Conservation (phyloP, 2,888 invertebrate species). For the Philopedon plagiatum region DNA sequence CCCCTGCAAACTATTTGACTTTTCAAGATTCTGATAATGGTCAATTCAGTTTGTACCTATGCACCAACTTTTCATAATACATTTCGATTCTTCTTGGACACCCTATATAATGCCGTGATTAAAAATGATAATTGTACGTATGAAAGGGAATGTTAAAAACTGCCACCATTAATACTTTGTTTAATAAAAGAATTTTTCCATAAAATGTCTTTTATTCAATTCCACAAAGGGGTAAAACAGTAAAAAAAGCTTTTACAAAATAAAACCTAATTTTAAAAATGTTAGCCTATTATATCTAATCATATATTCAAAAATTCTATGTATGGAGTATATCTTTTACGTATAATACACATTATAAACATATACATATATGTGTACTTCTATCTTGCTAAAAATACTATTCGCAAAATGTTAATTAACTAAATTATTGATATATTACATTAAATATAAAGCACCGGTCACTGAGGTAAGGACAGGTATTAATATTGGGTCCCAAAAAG, state of each 20-base stretch:
- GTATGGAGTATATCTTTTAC: conserved; percentile 8
- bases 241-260: conserved; percentile 11
- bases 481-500: no score
- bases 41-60: no score
- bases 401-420: not conserved
- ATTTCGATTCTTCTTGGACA: no score
- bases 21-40: no score
- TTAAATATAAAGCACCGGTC: not conserved
- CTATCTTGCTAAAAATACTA: no score
- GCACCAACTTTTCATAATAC: no score
- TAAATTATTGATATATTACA: not conserved
- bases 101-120: no score
- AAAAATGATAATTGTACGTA: no score
- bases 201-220: conserved; percentile 20
- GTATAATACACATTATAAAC: not conserved
- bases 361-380: not conserved
- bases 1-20: no score
- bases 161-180: not conserved
- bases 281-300: not conserved
- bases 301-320: not conserved
- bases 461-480: not conserved
- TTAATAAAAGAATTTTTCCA: conserved; percentile 10
- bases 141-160: no score
- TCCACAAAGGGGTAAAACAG: not conserved
- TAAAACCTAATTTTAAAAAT: not conserved